phyloP scores from a whole-genome alignment of 2,888 invertebrate genomes.

The Crocallis elinguaria region DNA sequence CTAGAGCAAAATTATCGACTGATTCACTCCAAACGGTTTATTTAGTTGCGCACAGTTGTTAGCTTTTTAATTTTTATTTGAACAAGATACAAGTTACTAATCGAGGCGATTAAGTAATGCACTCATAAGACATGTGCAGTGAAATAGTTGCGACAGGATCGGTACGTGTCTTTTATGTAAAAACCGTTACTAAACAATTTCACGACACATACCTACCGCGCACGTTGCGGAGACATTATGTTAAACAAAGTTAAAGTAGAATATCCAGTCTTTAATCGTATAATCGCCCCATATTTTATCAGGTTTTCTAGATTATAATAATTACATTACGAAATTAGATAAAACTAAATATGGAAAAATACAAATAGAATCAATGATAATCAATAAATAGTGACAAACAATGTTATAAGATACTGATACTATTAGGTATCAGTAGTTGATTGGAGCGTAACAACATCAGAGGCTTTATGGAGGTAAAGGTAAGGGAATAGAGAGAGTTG shows the following conservation, averaged over 20 bases:
- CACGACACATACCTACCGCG: constrained; percentile 33
- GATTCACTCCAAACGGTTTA: constrained; percentile 5
- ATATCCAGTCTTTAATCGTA: constrained; percentile 13
- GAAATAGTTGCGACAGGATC: constrained; percentile 47
- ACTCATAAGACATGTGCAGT: constrained; percentile 34
- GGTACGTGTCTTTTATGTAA: constrained; percentile 48
- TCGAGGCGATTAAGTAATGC: constrained; percentile 39
- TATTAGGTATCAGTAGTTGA: constrained; percentile 34
- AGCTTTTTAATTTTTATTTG: constrained; percentile 3
- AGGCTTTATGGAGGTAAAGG: constrained; percentile 42
- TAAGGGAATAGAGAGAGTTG: constrained; percentile 52
- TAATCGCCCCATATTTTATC: constrained; percentile 27
- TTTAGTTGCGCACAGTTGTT: constrained; percentile 4
- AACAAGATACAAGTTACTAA: constrained; percentile 22
- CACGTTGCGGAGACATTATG: constrained; percentile 18
- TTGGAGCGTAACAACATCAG: constrained; percentile 34
- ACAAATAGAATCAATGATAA: constrained; percentile 26
- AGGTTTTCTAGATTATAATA: constrained; percentile 26
- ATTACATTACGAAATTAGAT: constrained; percentile 30
- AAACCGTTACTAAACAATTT: constrained; percentile 43
- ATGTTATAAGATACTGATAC: constrained; percentile 1
- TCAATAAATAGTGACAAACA: constrained; percentile 20
- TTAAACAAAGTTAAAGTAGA: constrained; percentile 5
- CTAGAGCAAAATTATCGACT: constrained; percentile 5
- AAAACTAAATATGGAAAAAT: constrained; percentile 26